phyloP scores from a whole-genome alignment of 2,888 invertebrate genomes.

The Philereme transversata region DNA sequence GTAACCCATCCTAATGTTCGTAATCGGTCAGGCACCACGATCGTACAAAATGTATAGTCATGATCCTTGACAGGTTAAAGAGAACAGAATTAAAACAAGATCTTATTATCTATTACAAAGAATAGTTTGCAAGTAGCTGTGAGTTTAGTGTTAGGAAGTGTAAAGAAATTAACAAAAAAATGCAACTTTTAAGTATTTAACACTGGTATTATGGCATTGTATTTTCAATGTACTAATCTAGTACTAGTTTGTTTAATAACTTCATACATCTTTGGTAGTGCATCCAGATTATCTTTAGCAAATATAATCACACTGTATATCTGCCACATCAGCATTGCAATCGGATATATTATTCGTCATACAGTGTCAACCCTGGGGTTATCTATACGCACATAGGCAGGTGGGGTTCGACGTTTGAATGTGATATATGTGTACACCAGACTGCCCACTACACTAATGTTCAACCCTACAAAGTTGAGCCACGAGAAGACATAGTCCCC shows the following conservation, averaged over 20 bases:
- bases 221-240: slow-evolving; percentile 15
- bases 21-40: too few species aligned
- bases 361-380: slow-evolving; percentile 71
- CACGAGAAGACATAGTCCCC: slow-evolving; percentile 98
- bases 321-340: neutral
- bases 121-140: too few species aligned
- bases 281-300: slow-evolving; percentile 2
- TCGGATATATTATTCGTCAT: slow-evolving; percentile 13
- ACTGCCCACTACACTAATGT: slow-evolving; percentile 95
- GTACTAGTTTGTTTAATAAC: slow-evolving; percentile 12
- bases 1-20: too few species aligned
- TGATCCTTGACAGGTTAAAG: too few species aligned
- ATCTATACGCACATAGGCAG: slow-evolving; percentile 58
- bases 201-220: slow-evolving; percentile 24
- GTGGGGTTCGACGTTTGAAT: slow-evolving; percentile 86
- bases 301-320: neutral
- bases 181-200: slow-evolving; percentile 1
- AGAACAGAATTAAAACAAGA: too few species aligned
- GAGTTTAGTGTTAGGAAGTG: too few species aligned
- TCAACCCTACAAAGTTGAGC: slow-evolving; percentile 97
- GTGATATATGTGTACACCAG: slow-evolving; percentile 94
- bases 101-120: too few species aligned
- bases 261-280: slow-evolving; percentile 26
- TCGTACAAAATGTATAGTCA: too few species aligned
- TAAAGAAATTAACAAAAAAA: too few species aligned